Percentiles rank a stretch among this genome's conserved stretches.
Conservation (phyloP, 1,140 invertebrate species). For the Asobara japonica region DNA sequence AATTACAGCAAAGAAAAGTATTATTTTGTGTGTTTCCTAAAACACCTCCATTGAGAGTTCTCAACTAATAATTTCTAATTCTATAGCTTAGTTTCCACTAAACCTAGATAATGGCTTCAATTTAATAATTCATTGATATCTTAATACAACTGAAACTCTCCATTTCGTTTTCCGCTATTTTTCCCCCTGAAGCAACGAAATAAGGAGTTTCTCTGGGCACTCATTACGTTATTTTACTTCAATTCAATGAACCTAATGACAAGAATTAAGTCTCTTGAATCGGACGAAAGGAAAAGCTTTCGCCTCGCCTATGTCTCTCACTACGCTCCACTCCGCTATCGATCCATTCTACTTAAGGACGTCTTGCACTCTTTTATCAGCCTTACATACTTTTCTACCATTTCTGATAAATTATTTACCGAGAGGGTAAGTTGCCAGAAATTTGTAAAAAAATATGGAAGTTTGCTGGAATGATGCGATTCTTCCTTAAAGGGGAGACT, state of each 20-base stretch:
- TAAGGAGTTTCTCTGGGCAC: background rate
- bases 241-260: slow-evolving; percentile 16
- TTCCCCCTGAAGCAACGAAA: background rate
- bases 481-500: too few species aligned
- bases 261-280: slow-evolving; percentile 56
- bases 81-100: background rate
- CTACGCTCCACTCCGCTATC: slow-evolving; percentile 65
- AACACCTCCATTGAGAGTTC: background rate
- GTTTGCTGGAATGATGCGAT: too few species aligned
- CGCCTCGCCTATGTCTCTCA: slow-evolving; percentile 66
- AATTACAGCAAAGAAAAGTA: too few species aligned
- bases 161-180: background rate
- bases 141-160: background rate
- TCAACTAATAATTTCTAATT: background rate
- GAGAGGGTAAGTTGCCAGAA: too few species aligned
- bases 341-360: slow-evolving; percentile 20
- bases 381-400: too few species aligned
- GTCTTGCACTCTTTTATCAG: too few species aligned
- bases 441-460: too few species aligned
- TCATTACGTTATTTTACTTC: slow-evolving; percentile 13
- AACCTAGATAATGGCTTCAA: background rate
- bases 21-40: background rate
- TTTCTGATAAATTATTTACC: too few species aligned
- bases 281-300: slow-evolving; percentile 61
- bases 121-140: background rate